A percentile compares a stretch with the other conserved stretches of the same genome.
Conservation (phyloP, 2,888 invertebrate genomes). For the Peribatodes rhomboidaria region DNA sequence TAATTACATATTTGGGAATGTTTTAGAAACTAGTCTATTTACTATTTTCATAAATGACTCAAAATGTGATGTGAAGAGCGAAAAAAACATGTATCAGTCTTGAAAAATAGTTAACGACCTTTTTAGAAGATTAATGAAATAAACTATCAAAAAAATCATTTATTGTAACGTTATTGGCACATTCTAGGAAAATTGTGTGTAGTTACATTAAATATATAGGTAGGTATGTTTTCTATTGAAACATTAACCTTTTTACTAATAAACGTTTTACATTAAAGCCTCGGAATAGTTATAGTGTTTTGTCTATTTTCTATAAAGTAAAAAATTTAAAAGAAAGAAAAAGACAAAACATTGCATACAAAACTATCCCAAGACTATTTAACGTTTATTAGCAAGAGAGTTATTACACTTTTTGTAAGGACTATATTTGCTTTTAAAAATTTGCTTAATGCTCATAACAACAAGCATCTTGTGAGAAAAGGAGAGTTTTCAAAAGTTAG, state of each 20-base stretch:
- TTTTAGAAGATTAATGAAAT: conserved; percentile 15
- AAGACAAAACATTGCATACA: too few species aligned
- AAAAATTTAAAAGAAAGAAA: too few species aligned
- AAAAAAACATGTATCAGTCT: conserved; percentile 24
- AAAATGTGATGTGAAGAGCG: not conserved
- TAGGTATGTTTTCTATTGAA: too few species aligned
- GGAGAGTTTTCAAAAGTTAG: not conserved
- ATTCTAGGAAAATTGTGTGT: not conserved
- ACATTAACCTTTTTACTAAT: too few species aligned
- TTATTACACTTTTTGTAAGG: too few species aligned
- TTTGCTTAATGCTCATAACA: not conserved
- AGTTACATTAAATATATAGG: too few species aligned
- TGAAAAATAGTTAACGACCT: conserved; percentile 18
- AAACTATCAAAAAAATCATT: not conserved
- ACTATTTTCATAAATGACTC: not conserved
- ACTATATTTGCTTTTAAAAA: not conserved
- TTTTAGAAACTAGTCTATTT: not conserved
- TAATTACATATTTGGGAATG: not conserved
- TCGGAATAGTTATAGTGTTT: too few species aligned
- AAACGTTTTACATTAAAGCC: too few species aligned
- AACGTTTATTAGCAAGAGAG: too few species aligned
- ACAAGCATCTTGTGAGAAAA: not conserved
- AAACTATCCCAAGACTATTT: too few species aligned
- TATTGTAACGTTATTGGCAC: not conserved
- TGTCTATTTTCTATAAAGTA: too few species aligned